A percentile compares a stretch with the other conserved stretches of the same genome.
These are phyloP conservation scores for Argyrosomus japonicus DNA, from an alignment of 2,113 vertebrate species.

Conservation along the genomic window DNA sequence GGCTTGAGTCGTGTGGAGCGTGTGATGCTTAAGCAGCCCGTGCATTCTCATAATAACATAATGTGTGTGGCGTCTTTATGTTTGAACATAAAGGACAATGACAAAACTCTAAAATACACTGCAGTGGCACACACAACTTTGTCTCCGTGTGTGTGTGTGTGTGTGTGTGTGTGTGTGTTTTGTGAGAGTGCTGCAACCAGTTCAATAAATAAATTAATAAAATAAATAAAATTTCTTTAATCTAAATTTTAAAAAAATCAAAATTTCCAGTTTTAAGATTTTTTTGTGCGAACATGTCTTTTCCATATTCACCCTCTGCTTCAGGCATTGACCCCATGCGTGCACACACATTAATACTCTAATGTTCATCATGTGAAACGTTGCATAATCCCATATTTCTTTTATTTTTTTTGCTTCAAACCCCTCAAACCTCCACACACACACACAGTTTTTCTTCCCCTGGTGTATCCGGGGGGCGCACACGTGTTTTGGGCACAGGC, in stretches of 20 bases:
- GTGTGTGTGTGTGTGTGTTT: conserved; percentile 8
- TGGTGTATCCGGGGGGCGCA: conserved; percentile 18
- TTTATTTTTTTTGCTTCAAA: background rate
- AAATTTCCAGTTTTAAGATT: background rate
- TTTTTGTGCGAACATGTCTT: background rate
- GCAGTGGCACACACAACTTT: background rate
- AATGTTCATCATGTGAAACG: conserved; percentile 30
- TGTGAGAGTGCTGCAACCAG: background rate
- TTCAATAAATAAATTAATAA: background rate
- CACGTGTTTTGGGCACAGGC: conserved; percentile 61
- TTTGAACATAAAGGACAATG: background rate
- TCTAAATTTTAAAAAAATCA: background rate
- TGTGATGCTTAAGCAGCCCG: background rate
- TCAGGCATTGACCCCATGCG: background rate
- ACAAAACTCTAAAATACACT: background rate
- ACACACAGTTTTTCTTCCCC: background rate
- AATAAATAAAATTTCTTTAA: background rate
- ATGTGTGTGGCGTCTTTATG: background rate
- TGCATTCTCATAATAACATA: background rate
- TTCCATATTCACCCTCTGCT: background rate
- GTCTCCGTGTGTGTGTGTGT: background rate
- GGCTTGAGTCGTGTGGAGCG: background rate
- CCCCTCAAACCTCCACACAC: conserved; percentile 14
- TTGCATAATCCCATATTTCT: conserved; percentile 29
- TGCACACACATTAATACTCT: conserved; percentile 32